These are phyloP conservation scores for Dendroctonus ponderosae DNA, from an alignment of 1,140 invertebrate genomes.

Conservation along the genomic window DNA sequence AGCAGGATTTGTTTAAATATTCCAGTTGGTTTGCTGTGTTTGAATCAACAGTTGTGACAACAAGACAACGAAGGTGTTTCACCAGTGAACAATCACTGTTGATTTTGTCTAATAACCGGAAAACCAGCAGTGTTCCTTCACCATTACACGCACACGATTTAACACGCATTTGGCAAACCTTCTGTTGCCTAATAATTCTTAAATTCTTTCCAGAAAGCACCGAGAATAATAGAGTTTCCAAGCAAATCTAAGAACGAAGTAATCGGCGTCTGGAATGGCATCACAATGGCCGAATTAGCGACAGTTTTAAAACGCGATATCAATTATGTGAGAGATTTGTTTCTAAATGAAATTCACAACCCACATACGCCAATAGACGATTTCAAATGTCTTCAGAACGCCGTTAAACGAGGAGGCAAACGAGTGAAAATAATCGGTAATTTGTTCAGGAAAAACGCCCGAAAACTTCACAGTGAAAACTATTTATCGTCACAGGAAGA, in stretches of 20 bases:
- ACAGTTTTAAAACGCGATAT: conserved; percentile 57
- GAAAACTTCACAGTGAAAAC: neutral
- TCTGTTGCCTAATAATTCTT: too few species aligned
- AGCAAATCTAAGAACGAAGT: conserved; percentile 55
- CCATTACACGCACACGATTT: too few species aligned
- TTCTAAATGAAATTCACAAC: conserved; percentile 42
- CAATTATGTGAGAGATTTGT: conserved; percentile 45
- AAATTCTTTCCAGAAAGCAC: conserved; percentile 51
- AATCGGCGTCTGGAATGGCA: conserved; percentile 72
- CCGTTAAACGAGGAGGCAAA: conserved; percentile 41
- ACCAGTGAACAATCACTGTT: too few species aligned
- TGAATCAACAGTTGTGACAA: neutral
- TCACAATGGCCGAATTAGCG: conserved; percentile 74
- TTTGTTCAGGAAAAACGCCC: neutral
- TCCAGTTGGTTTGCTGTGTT: neutral
- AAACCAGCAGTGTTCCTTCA: too few species aligned
- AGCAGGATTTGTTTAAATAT: too few species aligned
- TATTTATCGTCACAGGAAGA: conserved; percentile 34
- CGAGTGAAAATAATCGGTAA: conserved; percentile 43
- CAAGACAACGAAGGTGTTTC: too few species aligned
- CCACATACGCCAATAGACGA: conserved; percentile 41
- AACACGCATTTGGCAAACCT: too few species aligned
- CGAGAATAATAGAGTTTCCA: conserved; percentile 54
- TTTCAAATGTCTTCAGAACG: conserved; percentile 43
- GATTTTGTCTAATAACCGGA: too few species aligned